Percentiles rank a stretch among this genome's conserved stretches.
These are phyloP conservation scores for Lanius ludovicianus DNA, from an alignment of 2,113 vertebrate species.

Conservation along the genomic window DNA sequence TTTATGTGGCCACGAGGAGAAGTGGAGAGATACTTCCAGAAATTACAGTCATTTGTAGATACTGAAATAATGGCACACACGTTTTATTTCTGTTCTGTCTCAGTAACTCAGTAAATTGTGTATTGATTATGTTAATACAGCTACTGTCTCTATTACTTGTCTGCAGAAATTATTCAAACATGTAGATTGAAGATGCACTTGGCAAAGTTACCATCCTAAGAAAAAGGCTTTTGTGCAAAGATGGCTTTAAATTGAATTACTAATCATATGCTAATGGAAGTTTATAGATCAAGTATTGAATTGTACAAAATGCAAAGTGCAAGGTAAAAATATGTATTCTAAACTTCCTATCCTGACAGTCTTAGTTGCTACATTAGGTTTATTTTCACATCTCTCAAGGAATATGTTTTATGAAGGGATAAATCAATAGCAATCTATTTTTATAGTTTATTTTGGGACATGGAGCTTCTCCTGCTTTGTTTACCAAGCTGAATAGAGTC, in stretches of 20 bases:
- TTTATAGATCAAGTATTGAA: conserved; percentile 54
- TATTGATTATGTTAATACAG: conserved; percentile 83
- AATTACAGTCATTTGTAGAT: conserved; percentile 71
- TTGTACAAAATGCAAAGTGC: conserved; percentile 51
- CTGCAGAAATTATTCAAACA: conserved; percentile 73
- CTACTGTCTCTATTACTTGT: conserved; percentile 74
- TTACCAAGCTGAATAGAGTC: conserved; percentile 55
- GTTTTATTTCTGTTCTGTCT: conserved; percentile 73
- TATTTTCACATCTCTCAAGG: conserved; percentile 67
- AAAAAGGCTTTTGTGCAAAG: conserved; percentile 43
- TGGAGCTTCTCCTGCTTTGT: conserved; percentile 67
- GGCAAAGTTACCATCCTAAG: conserved; percentile 48
- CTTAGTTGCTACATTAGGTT: conserved; percentile 34
- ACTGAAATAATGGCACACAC: conserved; percentile 62
- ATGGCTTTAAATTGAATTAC: conserved; percentile 54
- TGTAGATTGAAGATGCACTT: conserved; percentile 72
- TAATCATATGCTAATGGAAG: conserved; percentile 42
- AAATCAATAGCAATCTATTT: conserved; percentile 77
- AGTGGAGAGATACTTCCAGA: conserved; percentile 46
- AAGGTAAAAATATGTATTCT: conserved; percentile 32
- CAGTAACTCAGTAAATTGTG: conserved; percentile 77
- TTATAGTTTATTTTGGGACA: conserved; percentile 72
- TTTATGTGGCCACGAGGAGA: not conserved
- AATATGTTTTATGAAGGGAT: conserved; percentile 61
- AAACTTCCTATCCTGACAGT: not conserved